Evolutionary conservation across 2,888 invertebrate species (phyloP), one percentile per base, ranked within the genome.

Genomic region (Euphydryas editha): DNA sequence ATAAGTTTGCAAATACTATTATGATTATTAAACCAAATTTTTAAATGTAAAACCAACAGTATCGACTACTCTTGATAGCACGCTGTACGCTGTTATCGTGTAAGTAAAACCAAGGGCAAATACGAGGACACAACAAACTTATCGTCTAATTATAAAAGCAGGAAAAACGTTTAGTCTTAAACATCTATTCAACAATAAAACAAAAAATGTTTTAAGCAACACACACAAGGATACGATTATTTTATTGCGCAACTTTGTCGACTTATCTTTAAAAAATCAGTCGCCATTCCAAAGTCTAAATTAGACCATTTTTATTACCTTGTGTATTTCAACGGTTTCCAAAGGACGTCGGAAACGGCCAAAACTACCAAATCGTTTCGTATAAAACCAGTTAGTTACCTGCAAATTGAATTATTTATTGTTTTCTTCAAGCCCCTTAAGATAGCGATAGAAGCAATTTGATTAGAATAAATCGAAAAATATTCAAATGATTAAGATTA

Each of bases 31-130:
- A 7, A 30, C 30, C 4, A 8, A 30, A 30, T 30, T 30, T 8
- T 1, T 30, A 8, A 30, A 30, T 15, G 15, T n/a, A 44, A 2
- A 44, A 44, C 42, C n/a, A 44, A 15, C 21, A 24, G 21, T 24
- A 51, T 15, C 15, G n/a, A 21, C 21, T 51, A 49, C 15, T 24
- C 21, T 24, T 24, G 24, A 24, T 51, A 24, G 49, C 15, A 55
- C 30, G 55, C 24, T 58, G 44, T 17, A 58, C 24, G 17, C 24
- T 44, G 55, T 65, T 65, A 65, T 68, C 57, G 21, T 54, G 5
- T 46, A 61, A 39, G 30, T 49, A 62, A 62, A 61, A 58, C 62
- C 65, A 69, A 69, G 71, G 69, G 44, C 59, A 58, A 46, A 44
- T 20, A 20, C 60, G 59, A 67, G 59, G 65, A 42, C 62, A 65